Conservation (phyloP, 2,113 vertebrate species). For the Oryzias melastigma region DNA sequence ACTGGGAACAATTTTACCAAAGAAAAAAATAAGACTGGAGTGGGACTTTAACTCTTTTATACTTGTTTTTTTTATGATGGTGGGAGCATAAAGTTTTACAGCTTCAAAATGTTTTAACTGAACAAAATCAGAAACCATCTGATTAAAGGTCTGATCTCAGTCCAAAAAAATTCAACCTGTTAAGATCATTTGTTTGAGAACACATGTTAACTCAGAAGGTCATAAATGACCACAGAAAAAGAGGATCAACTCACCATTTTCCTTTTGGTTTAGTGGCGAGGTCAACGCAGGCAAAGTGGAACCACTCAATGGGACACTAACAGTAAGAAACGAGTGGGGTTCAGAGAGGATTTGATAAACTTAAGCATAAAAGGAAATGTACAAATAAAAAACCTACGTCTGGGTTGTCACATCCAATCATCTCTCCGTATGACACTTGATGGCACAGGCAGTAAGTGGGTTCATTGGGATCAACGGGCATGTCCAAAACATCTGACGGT, state of each 20-base stretch:
- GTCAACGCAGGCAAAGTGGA: conserved; percentile 97
- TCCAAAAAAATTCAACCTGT: too few relatives aligned
- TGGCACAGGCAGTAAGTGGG: conserved; percentile 97
- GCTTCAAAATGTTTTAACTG: too few relatives aligned
- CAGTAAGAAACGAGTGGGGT: conserved; percentile 14
- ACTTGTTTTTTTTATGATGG: too few relatives aligned
- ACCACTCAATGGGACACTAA: conserved; percentile 98
- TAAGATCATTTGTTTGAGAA: too few relatives aligned
- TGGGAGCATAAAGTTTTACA: too few relatives aligned
- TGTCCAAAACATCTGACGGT: conserved; percentile 95
- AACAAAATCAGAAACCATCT: too few relatives aligned
- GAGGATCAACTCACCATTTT: conserved; percentile 85
- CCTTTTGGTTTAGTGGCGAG: conserved; percentile 99
- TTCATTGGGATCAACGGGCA: conserved; percentile 98
- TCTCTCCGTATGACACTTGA: conserved; percentile 98
- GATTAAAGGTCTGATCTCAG: too few relatives aligned
- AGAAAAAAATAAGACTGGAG: too few relatives aligned
- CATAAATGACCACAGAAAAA: neutral
- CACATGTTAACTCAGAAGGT: too few relatives aligned
- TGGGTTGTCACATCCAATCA: conserved; percentile 98
- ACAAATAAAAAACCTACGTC: conserved; percentile 79
- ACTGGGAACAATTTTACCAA: too few relatives aligned
- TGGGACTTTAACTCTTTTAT: too few relatives aligned
- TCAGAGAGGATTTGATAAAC: neutral
- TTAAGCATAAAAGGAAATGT: neutral